These are phyloP conservation scores for Porites cylindrica DNA, from an alignment of 92 coral and sea anemone genomes.

Conservation along the genomic window DNA sequence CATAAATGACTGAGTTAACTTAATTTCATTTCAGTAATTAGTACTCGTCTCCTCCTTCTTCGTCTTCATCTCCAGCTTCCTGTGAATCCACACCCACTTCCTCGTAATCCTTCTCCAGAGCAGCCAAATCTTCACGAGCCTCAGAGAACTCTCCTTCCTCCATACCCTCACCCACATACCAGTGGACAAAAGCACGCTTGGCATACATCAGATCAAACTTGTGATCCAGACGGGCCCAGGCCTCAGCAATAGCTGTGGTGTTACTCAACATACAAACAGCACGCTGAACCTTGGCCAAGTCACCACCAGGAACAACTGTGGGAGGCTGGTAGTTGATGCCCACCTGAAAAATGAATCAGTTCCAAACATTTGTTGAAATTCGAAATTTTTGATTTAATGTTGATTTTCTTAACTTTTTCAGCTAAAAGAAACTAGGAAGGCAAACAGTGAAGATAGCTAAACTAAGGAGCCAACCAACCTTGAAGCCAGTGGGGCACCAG, in stretches of 20 bases:
- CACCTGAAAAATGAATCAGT: conserved; percentile 67
- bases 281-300: conserved; percentile 93
- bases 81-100: conserved; percentile 88
- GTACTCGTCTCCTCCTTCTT: conserved; percentile 45
- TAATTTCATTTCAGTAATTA: not conserved
- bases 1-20: too few species aligned
- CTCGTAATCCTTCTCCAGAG: conserved; percentile 97
- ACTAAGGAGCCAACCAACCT: conserved; percentile 43
- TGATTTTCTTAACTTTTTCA: too few species aligned
- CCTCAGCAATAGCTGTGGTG: conserved; percentile 97
- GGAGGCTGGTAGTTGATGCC: conserved; percentile 96
- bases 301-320: conserved; percentile 94
- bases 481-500: conserved; percentile 97
- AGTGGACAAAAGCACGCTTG: conserved; percentile 98
- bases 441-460: not conserved
- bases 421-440: too few species aligned
- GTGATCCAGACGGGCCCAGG: conserved; percentile 98
- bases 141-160: conserved; percentile 99
- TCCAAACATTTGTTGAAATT: too few species aligned
- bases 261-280: conserved; percentile 95
- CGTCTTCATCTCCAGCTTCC: conserved; percentile 24
- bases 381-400: too few species aligned
- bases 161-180: conserved; percentile 99
- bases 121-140: conserved; percentile 98
- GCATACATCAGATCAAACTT: conserved; percentile 97